phyloP scores from a whole-genome alignment of 2,888 invertebrate genomes.

The Clivina fossor region DNA sequence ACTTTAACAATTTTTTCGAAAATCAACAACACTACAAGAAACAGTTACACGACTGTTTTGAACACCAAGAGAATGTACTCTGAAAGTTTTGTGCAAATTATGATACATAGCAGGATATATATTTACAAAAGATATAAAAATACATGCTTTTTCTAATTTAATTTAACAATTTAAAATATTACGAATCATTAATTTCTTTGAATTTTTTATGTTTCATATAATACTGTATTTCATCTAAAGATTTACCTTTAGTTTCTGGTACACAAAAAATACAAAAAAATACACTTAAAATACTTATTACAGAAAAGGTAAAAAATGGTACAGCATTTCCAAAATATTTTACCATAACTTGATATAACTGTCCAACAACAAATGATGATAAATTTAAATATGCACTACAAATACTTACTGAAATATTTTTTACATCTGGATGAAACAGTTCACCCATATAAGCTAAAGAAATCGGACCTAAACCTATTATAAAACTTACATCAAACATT shows the following conservation, averaged over 20 bases:
- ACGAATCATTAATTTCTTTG: slow-evolving; percentile 19
- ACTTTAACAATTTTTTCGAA: too few relatives aligned
- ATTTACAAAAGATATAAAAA: too few relatives aligned
- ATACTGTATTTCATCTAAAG: slow-evolving; percentile 32
- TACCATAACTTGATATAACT: slow-evolving; percentile 20
- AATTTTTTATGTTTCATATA: slow-evolving; percentile 15
- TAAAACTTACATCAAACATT: slow-evolving; percentile 16
- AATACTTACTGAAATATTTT: slow-evolving; percentile 13
- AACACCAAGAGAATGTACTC: too few relatives aligned
- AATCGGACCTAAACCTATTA: slow-evolving; percentile 47
- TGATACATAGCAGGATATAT: too few relatives aligned
- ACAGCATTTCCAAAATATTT: slow-evolving; percentile 21
- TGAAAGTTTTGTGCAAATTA: too few relatives aligned
- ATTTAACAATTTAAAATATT: too few relatives aligned
- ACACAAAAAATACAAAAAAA: slow-evolving; percentile 28
- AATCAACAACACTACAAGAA: too few relatives aligned
- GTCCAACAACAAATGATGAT: slow-evolving; percentile 19
- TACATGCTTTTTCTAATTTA: too few relatives aligned
- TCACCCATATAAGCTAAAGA: slow-evolving; percentile 46
- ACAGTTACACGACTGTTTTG: too few relatives aligned
- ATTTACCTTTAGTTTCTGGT: slow-evolving; percentile 33
- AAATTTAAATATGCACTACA: slow-evolving; percentile 16
- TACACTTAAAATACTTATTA: slow-evolving; percentile 6
- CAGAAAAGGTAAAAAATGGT: slow-evolving; percentile 29
- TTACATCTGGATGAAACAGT: slow-evolving; percentile 46